Evolutionary conservation across 2,113 vertebrate species (phyloP), one percentile per base, ranked within the genome.

Genomic region (Oreamnos americanus): DNA sequence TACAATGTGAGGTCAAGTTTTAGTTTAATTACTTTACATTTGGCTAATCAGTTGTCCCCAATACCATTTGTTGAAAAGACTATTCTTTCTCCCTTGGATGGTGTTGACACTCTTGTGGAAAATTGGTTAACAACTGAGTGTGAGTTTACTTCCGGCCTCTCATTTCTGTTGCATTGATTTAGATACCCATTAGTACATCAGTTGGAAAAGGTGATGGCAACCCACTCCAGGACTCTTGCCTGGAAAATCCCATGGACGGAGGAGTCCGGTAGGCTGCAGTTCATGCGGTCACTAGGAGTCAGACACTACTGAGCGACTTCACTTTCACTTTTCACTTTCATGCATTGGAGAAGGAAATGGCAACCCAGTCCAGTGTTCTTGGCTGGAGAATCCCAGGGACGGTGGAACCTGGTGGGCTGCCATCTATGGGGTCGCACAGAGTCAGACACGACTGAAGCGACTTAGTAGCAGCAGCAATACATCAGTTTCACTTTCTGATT

Each of bases 231-330:
- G 17, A 17, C 30, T 33, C 62, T 64, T 64, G 30, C 62, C 62
- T 64, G 62, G 30, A 33, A 33, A 64, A n/a, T 33, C 15, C 62
- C 62, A 17, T n/a, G 62, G 62, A 64, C 0, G 1, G 15, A 64
- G 15, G 62, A 17, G 30, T 15, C 15, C 4, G 3, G 7, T 64
- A 2, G 30, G 30, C 15, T 33, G 30, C 3, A 64, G 62, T 33
- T 0, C 62, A 33, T 64, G 30, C 30, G 60, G 30, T 33, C 1
- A 3, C 7, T 1, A 16, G 3, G 60, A 62, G 60, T 62, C 0
- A 0, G 30, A 64, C 15, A 64, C 0, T 1, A 64, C 30, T 33
- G 14, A 33, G 30, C 1, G 1, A 64, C 30, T 64, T 64, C 62
- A 64, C 30, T 64, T 33, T 64, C 30, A 33, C 15, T 33, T 64